Conservation (phyloP, 2,113 vertebrate species). For the Lophius piscatorius region DNA sequence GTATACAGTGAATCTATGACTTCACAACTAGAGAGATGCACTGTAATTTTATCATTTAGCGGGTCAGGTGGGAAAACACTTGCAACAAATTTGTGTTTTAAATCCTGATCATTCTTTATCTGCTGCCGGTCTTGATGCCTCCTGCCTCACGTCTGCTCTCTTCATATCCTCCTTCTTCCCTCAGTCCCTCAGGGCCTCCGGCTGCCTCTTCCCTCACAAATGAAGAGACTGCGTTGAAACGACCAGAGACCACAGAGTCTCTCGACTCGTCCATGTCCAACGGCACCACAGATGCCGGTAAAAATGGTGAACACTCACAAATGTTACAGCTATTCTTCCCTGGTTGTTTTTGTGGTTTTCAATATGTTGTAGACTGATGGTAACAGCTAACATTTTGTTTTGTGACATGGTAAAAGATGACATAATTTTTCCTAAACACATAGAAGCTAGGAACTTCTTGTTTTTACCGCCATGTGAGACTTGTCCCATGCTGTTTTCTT, state of each 20-base stretch:
- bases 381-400: neutral
- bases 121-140: too few relatives aligned
- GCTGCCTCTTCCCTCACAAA: constrained; percentile 83
- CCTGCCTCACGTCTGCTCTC: constrained; percentile 2
- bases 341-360: neutral
- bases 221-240: constrained; percentile 87
- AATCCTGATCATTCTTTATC: neutral
- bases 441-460: neutral
- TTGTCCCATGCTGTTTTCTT: constrained; percentile 7
- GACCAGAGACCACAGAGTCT: constrained; percentile 93
- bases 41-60: neutral
- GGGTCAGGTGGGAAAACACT: constrained; percentile 3
- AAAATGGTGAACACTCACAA: neutral
- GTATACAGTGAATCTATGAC: neutral
- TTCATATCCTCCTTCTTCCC: neutral
- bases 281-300: constrained; percentile 95
- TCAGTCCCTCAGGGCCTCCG: constrained; percentile 85
- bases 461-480: neutral
- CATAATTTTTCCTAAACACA: neutral
- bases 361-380: neutral
- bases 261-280: constrained; percentile 97
- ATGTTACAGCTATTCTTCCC: neutral
- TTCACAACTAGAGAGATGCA: neutral
- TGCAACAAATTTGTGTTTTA: neutral
- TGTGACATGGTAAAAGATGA: neutral